Conservation (phyloP, 2,797 vertebrate species). For the Phoeniculus purpureus region DNA sequence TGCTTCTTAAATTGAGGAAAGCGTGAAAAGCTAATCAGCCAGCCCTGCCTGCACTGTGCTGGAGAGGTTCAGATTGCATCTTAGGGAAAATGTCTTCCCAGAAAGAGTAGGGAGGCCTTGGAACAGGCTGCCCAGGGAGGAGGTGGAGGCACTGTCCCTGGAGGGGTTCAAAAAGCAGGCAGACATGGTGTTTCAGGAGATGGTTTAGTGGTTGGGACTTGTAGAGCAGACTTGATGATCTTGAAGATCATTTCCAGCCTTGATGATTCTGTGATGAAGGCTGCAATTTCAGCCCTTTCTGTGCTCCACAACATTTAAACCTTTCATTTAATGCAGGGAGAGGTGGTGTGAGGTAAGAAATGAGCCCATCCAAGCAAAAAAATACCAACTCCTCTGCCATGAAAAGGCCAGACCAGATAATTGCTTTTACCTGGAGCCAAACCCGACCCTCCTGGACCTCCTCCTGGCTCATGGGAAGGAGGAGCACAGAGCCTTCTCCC, state of each 20-base stretch:
- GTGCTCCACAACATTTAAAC: not conserved
- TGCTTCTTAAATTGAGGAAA: not conserved
- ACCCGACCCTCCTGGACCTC: not conserved
- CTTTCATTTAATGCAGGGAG: not conserved
- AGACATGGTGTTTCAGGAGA: no score
- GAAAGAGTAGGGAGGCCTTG: no score
- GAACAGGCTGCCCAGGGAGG: no score
- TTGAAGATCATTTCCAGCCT: no score
- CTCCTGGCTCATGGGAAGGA: not conserved
- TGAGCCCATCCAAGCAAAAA: slow-evolving; percentile 6
- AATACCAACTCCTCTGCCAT: not conserved
- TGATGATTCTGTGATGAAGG: not conserved
- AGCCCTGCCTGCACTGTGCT: not conserved
- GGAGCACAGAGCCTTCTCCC: rapidly evolving
- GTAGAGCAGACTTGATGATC: no score
- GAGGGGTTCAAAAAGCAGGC: no score
- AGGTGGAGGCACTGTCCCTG: no score
- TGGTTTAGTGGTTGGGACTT: no score
- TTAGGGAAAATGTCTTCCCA: no score
- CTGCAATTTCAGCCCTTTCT: not conserved
- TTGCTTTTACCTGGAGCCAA: not conserved
- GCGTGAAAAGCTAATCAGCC: not conserved
- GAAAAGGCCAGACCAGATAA: not conserved
- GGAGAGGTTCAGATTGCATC: no score
- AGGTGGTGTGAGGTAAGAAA: not conserved